Conservation (phyloP, 2,888 invertebrate genomes). For the Mayetiola destructor region DNA sequence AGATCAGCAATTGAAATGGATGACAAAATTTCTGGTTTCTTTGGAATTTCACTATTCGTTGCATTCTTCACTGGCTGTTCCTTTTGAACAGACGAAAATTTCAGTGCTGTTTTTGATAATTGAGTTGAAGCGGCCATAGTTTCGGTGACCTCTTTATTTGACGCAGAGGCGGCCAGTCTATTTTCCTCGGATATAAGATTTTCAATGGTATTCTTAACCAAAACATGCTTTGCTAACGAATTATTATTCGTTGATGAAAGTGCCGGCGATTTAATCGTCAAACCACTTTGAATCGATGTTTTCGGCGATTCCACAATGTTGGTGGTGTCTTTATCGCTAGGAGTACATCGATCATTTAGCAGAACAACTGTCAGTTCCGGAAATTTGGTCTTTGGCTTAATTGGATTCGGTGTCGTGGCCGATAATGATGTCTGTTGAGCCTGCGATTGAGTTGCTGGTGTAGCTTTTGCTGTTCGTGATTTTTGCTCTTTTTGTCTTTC, state of each 20-base stretch:
- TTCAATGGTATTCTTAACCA: conserved; percentile 17
- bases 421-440: not conserved
- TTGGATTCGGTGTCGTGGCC: not conserved
- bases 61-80: not conserved
- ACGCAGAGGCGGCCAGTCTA: not conserved
- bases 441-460: not conserved
- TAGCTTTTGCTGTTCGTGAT: not conserved
- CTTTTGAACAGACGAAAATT: not conserved
- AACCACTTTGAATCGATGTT: not conserved
- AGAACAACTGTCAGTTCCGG: not conserved
- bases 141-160: no score
- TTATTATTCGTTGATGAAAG: not conserved
- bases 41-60: not conserved
- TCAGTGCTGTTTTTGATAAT: no score
- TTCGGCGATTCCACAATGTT: not conserved
- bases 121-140: no score
- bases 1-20: not conserved
- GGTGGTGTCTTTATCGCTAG: not conserved
- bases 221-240: conserved; percentile 17
- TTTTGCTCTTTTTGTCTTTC: conserved; percentile 26
- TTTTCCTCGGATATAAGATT: not conserved
- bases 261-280: not conserved
- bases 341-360: conserved; percentile 7
- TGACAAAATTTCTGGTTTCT: no score
- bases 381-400: not conserved